Base-by-base conservation (phyloP, 2,113 vertebrate species). In the Callipepla californica region DNA sequence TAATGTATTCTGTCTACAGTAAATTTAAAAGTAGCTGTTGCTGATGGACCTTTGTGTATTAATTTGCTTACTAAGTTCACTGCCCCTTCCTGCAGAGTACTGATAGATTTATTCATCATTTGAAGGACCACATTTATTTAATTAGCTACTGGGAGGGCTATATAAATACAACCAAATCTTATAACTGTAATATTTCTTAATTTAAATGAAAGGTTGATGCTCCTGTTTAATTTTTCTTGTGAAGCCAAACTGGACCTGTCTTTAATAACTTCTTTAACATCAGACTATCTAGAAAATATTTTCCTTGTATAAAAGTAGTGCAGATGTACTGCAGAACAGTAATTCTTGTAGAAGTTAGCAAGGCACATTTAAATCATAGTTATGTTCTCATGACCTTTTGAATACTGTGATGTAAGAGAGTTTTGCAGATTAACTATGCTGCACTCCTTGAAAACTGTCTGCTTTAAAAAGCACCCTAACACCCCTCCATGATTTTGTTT, bases 301-400 rank as follows among this genome's bases (percentile, higher is more conserved):
- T 92, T 78, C 45, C 50, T 82, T 87, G 8, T 15, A 28, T 23
- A 18, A 44, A 42, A 67, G 17, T 83, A 94, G 76, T 65, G n/a
- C 80, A 77, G 75, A 78, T 28, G 36, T 40, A 5, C 17, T 67
- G 45, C 38, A 57, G 44, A 93, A 89, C 11, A 66, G 50, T 82
- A 91, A 93, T 92, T 94, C 55, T 87, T 95, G 51, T 65, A 78
- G 57, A 40, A 95, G 57, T 92, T 92, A 90, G 55, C 80, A 95
- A 92, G 91, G 70, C 59, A 91, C 86, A 77, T 82, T 96, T 97
- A 97, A 96, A 96, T 96, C 93, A 94, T 80, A 92, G 58, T 91
- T 96, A 94, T 74, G 73, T 57, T 61, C 74, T 90, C 72, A 17
- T 92, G 94, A 95, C 94, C 94, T 96, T 96, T 96, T 85, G 90